These are phyloP conservation scores for roundworm (Caenorhabditis elegans) DNA, from an alignment of 1,140 invertebrate genomes.

Conservation along the genomic window DNA sequence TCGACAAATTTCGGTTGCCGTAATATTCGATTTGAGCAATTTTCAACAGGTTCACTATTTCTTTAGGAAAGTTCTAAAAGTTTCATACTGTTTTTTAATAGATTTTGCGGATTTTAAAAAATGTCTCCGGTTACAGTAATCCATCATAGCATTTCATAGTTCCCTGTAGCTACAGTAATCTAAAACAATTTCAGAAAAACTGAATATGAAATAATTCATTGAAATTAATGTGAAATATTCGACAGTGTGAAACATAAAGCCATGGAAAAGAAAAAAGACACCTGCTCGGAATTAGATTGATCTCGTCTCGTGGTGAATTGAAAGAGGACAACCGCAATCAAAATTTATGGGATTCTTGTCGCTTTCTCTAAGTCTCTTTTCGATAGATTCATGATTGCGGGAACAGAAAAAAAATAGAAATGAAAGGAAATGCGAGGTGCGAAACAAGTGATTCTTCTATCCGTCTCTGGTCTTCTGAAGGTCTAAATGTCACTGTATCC, in stretches of 20 bases:
- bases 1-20: too few relatives aligned
- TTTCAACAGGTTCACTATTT: too few relatives aligned
- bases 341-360: slow-evolving; percentile 20
- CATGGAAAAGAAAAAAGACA: not conserved
- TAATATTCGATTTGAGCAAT: too few relatives aligned
- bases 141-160: too few relatives aligned
- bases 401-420: not conserved
- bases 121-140: too few relatives aligned
- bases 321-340: slow-evolving; percentile 13
- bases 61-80: too few relatives aligned
- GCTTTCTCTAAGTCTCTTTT: slow-evolving; percentile 13
- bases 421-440: slow-evolving; percentile 5
- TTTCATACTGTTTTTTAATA: too few relatives aligned
- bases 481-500: slow-evolving; percentile 11
- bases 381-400: not conserved
- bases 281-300: slow-evolving; percentile 18
- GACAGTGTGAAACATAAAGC: not conserved
- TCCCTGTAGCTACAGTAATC: too few relatives aligned
- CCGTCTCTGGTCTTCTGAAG: not conserved
- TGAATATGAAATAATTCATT: too few relatives aligned
- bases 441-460: slow-evolving; percentile 27
- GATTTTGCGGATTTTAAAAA: too few relatives aligned
- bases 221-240: too few relatives aligned
- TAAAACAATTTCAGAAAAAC: too few relatives aligned
- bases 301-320: not conserved